A percentile compares a stretch with the other conserved stretches of the same genome.
Evolutionary conservation across 1,140 invertebrate species (phyloP).

Genomic region (Drosophila prosaltans): DNA sequence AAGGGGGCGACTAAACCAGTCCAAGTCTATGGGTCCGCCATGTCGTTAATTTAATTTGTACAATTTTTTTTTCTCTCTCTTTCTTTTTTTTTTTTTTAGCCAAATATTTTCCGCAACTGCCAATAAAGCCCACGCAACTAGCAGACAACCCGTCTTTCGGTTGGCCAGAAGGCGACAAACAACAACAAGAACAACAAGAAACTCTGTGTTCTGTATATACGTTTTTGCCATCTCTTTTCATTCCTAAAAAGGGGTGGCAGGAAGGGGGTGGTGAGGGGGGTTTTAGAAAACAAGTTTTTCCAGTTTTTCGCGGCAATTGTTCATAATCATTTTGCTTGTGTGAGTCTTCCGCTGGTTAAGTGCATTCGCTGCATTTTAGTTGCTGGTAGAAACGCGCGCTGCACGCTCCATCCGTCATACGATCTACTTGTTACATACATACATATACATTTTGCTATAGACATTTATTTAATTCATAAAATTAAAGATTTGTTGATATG

Average conservation of each 20-base stretch:
- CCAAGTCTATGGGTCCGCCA: constrained; percentile 51
- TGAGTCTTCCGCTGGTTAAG: constrained; percentile 50
- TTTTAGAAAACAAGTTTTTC: constrained; percentile 71
- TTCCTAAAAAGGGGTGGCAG: neutral
- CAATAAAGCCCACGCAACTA: constrained; percentile 77
- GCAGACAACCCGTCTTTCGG: constrained; percentile 63
- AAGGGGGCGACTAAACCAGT: neutral
- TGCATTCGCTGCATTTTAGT: constrained; percentile 73
- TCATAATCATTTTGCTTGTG: constrained; percentile 56
- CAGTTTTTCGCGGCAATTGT: constrained; percentile 76
- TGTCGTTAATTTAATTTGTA: constrained; percentile 80
- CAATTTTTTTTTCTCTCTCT: constrained; percentile 55
- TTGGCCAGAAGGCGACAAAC: constrained; percentile 35
- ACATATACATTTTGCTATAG: constrained; percentile 3
- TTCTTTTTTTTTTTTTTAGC: constrained; percentile 18
- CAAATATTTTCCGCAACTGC: constrained; percentile 81
- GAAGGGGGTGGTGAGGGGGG: neutral
- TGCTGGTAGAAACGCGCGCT: constrained; percentile 48
- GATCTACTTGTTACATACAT: constrained; percentile 31
- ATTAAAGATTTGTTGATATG: constrained; percentile 50
- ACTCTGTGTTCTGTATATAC: constrained; percentile 20
- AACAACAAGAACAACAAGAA: constrained; percentile 30
- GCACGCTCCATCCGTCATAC: constrained; percentile 58
- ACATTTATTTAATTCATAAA: constrained; percentile 57
- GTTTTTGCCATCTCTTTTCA: constrained; percentile 58